Evolutionary conservation across 2,113 vertebrate species (phyloP), one percentile per base, ranked within the genome.

Genomic region (Prunella himalayana): DNA sequence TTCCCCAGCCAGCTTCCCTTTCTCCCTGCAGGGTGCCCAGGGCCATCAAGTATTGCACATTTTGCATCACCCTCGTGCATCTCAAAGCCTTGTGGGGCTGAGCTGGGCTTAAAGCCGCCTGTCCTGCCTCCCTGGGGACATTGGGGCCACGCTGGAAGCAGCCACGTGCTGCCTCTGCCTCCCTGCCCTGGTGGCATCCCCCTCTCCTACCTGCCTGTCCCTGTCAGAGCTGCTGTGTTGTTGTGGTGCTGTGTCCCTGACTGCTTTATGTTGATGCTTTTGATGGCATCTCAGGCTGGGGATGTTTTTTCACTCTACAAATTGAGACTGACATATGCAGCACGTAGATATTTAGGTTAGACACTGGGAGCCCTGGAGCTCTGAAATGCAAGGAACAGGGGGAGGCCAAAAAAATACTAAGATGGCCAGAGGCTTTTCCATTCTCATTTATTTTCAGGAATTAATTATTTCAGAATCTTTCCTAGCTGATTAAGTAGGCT

Each of bases 41-140:
- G 69, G 88, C 92, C 19, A 0, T 63, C n/a, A 16, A 18, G 27
- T 5, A 6, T 53, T 0, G 1, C n/a, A 7, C 28, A 0, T 24
- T 44, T 7, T 33, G 39, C 11, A 18, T 42, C 0, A 0, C 0
- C 0, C 28, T 33, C 0, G 0, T 3, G 0, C 57, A 30, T 76
- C 61, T 79, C 1, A 0, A 44, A 11, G 49, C 82, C 82, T 31
- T 1, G 21, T 68, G 5, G 2, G 61, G 10, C 69, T 27, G 65
- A 54, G 85, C 69, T 51, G 84, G 35, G 21, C 53, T 44, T 13
- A 2, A 18, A 54, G 28, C 53, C 3, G 4, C 30, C 24, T 8
- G 54, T 65, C 39, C 27, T 27, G 42, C 33, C 65, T 45, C 47
- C 41, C 51, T 28, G 41, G 78, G 82, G 70, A 72, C 30, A 1